A percentile compares a stretch with the other conserved stretches of the same genome.
phyloP scores from a whole-genome alignment of 2,797 vertebrate genomes.

The Orientallactaga sibirica region DNA sequence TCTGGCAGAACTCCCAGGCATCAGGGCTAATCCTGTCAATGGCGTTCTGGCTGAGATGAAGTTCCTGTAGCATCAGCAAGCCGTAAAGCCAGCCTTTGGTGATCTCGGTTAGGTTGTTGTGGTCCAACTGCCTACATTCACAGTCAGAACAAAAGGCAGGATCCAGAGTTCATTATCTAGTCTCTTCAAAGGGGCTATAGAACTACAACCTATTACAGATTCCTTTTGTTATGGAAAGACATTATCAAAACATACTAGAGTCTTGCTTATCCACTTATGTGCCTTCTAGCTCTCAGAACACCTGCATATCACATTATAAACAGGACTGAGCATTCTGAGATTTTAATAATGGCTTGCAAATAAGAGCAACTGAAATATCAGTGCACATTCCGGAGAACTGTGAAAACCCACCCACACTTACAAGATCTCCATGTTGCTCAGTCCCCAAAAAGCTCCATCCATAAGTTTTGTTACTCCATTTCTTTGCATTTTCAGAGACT shows the following conservation, averaged over 20 bases:
- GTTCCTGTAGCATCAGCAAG: conserved; percentile 95
- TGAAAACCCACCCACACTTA: conserved; percentile 87
- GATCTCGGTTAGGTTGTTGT: conserved; percentile 98
- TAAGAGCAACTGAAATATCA: neutral
- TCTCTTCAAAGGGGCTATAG: conserved; percentile 44
- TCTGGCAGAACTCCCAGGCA: conserved; percentile 99
- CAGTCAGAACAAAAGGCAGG: conserved; percentile 70
- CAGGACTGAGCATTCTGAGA: neutral
- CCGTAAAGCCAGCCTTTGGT: conserved; percentile 99
- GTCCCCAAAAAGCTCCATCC: conserved; percentile 98
- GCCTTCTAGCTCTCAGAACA: neutral
- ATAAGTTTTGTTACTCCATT: conserved; percentile 94
- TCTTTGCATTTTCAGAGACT: conserved; percentile 95
- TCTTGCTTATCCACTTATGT: neutral
- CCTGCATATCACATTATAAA: neutral
- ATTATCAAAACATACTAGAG: neutral
- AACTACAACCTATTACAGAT: neutral
- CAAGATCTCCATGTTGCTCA: conserved; percentile 97
- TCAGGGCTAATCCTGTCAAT: conserved; percentile 95
- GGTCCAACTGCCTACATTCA: conserved; percentile 94
- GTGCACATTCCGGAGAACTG: neutral
- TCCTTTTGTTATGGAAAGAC: neutral
- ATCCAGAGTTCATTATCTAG: conserved; percentile 61
- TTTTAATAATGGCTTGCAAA: neutral
- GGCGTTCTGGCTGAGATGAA: conserved; percentile 96